These are phyloP conservation scores for Festucalex cinctus DNA, from an alignment of 2,113 vertebrate species.

Conservation along the genomic window DNA sequence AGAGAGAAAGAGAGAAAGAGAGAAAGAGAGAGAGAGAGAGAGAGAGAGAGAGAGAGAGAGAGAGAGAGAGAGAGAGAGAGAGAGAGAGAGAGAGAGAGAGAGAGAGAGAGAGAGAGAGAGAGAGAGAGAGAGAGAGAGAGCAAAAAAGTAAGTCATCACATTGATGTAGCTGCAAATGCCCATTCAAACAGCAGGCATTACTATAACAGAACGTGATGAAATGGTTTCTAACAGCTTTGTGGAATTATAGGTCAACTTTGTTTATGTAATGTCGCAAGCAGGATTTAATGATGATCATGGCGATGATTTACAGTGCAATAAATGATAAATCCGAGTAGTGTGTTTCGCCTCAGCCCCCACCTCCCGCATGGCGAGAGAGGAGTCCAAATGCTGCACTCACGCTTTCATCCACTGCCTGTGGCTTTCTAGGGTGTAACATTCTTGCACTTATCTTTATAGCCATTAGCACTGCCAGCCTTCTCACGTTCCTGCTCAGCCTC, in stretches of 20 bases:
- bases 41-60: conserved; percentile 29
- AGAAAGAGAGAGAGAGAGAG: conserved; percentile 35
- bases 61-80: conserved; percentile 39
- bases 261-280: conserved; percentile 43
- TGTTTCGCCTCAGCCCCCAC: conserved; percentile 5
- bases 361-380: conserved; percentile 54
- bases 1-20: conserved; percentile 41
- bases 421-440: conserved; percentile 72
- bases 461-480: conserved; percentile 72
- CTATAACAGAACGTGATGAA: conserved; percentile 29
- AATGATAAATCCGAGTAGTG: conserved; percentile 58
- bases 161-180: conserved; percentile 1
- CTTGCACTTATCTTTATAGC: conserved; percentile 79
- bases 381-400: conserved; percentile 58
- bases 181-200: conserved; percentile 27
- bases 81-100: conserved; percentile 36
- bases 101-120: conserved; percentile 35
- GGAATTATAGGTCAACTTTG: conserved; percentile 33
- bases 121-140: conserved; percentile 34
- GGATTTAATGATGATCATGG: conserved; percentile 49
- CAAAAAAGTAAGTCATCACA: conserved; percentile 18
- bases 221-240: conserved; percentile 36
- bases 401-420: conserved; percentile 71
- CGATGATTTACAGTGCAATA: conserved; percentile 51
- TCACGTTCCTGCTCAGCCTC: conserved; percentile 72